These are phyloP conservation scores for Chaetorhynchus papuensis DNA, from an alignment of 2,113 vertebrate genomes.

Conservation along the genomic window DNA sequence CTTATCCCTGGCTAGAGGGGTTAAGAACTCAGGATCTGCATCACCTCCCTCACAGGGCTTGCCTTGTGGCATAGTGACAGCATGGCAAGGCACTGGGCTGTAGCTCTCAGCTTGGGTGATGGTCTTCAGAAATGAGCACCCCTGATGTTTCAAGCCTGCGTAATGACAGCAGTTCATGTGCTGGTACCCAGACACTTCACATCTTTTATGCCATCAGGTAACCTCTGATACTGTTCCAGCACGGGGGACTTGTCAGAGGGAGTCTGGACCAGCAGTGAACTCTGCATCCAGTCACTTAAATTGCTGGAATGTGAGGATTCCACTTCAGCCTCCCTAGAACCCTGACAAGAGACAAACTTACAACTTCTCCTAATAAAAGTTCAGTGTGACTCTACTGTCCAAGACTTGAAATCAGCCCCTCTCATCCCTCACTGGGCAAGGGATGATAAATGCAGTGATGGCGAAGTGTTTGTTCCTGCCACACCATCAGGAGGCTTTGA, in stretches of 20 bases:
- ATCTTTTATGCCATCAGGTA: background rate
- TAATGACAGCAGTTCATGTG: background rate
- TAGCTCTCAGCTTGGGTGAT: background rate
- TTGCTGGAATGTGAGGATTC: background rate
- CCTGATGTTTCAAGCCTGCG: background rate
- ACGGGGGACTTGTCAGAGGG: background rate
- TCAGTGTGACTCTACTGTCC: background rate
- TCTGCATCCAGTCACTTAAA: background rate
- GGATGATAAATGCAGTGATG: background rate
- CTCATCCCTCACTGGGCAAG: background rate
- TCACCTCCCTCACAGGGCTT: fast-evolving
- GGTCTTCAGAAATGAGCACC: background rate
- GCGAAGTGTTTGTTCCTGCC: background rate
- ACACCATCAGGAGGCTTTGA: background rate
- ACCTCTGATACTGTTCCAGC: background rate
- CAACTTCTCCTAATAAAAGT: background rate
- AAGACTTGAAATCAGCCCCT: background rate
- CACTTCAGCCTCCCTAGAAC: background rate
- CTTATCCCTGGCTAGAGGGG: background rate
- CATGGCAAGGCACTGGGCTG: background rate
- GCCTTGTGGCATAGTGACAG: background rate
- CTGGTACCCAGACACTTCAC: background rate
- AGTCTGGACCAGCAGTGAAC: background rate
- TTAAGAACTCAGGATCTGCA: background rate
- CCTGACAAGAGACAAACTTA: background rate